A percentile compares a stretch with the other conserved stretches of the same genome.
phyloP scores from a whole-genome alignment of 1,140 invertebrate genomes.

The Streblospio benedicti region DNA sequence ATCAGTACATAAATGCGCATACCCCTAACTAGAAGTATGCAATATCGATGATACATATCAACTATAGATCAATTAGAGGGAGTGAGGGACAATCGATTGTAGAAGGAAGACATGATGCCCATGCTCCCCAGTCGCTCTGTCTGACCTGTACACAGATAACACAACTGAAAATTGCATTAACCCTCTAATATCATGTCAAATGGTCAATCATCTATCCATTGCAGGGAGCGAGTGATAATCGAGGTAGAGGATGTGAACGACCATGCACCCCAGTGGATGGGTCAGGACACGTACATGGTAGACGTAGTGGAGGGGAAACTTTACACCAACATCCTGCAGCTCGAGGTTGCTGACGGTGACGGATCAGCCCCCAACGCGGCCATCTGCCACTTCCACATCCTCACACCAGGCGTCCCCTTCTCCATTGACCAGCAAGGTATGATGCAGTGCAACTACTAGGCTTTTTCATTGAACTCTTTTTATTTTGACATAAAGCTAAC shows the following conservation, averaged over 20 bases:
- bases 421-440: conserved; percentile 80
- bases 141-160: too few species aligned
- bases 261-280: conserved; percentile 31
- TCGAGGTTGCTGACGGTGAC: conserved; percentile 82
- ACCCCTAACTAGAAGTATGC: too few species aligned
- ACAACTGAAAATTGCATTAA: too few species aligned
- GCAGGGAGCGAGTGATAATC: conserved; percentile 83
- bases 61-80: too few species aligned
- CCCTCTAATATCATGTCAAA: too few species aligned
- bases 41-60: too few species aligned
- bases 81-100: too few species aligned
- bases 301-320: conserved; percentile 83
- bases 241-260: conserved; percentile 89
- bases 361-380: conserved; percentile 84
- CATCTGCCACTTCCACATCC: conserved; percentile 91
- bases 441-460: conserved; percentile 3
- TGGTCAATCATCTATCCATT: too few species aligned
- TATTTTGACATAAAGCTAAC: too few species aligned
- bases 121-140: too few species aligned
- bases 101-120: too few species aligned
- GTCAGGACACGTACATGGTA: conserved; percentile 54
- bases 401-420: conserved; percentile 70
- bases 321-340: conserved; percentile 78
- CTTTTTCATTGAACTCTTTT: neutral
- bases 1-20: too few species aligned